Conservation (phyloP, 2,113 vertebrate species). For the Ochotona princeps region DNA sequence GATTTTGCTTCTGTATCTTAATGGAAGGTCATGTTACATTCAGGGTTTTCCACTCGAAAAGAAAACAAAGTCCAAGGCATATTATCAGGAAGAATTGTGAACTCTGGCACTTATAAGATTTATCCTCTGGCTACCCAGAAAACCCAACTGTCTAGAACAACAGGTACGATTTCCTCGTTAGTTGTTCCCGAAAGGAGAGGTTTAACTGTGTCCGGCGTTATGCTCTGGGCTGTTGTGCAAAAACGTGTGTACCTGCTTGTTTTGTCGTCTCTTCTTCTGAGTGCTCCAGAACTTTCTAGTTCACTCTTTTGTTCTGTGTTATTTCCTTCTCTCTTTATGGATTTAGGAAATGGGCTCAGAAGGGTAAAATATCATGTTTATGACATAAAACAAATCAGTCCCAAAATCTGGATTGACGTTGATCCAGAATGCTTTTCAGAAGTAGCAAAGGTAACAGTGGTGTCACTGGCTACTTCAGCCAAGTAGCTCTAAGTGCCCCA, state of each 20-base stretch:
- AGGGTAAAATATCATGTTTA: background rate
- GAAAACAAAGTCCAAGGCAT: background rate
- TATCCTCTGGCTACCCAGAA: background rate
- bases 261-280: background rate
- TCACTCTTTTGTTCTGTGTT: background rate
- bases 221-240: background rate
- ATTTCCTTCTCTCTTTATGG: background rate
- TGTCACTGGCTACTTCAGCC: background rate
- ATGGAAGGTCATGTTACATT: background rate
- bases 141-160: background rate
- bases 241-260: background rate
- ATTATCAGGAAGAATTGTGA: constrained; percentile 12
- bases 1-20: background rate
- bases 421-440: background rate
- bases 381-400: background rate
- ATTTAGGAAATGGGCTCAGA: constrained; percentile 14
- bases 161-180: background rate
- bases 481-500: constrained; percentile 6
- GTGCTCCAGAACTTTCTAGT: background rate
- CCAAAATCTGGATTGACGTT: constrained; percentile 11
- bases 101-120: background rate
- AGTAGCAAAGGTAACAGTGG: background rate
- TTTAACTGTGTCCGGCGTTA: background rate
- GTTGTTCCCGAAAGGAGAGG: background rate
- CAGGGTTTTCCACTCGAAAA: background rate